These are phyloP conservation scores for Crotalus viridis DNA, from an alignment of 2,113 vertebrate genomes.

Conservation along the genomic window DNA sequence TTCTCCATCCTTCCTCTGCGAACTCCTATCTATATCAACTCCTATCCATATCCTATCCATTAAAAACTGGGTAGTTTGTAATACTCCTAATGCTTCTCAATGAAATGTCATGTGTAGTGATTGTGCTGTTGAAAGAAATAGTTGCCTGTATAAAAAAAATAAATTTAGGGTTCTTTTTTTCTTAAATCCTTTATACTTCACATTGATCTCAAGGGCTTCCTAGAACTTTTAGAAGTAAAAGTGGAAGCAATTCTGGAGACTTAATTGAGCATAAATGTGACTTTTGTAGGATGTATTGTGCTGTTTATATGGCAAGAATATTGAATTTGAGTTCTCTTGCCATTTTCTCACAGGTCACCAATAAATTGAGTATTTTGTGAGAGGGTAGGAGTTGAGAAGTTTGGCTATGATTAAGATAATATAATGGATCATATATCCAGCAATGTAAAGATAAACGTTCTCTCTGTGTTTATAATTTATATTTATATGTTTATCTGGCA, in stretches of 20 bases:
- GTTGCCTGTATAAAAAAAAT: neutral
- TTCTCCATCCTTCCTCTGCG: neutral
- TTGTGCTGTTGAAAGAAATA: neutral
- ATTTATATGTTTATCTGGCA: conserved; percentile 28
- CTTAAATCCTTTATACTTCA: too few species aligned
- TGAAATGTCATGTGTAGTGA: neutral
- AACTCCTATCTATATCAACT: too few species aligned
- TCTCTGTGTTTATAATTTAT: neutral
- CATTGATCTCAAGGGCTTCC: neutral
- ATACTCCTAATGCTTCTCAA: neutral
- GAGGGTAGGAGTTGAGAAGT: conserved; percentile 19
- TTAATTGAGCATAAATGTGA: neutral
- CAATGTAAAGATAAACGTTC: conserved; percentile 13
- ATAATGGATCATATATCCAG: conserved; percentile 29
- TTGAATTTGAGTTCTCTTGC: conserved; percentile 15
- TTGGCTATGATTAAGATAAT: conserved; percentile 28
- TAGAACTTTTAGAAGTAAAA: neutral
- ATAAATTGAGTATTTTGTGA: conserved; percentile 35
- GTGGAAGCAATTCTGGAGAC: neutral
- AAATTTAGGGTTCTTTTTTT: neutral
- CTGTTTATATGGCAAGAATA: neutral
- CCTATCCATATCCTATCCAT: too few species aligned
- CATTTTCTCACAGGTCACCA: conserved; percentile 22
- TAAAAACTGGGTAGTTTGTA: neutral
- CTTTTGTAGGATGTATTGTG: neutral